Evolutionary conservation across 2,113 vertebrate species (phyloP), one percentile per base, ranked within the genome.

Genomic region (Gymnarchus niloticus): DNA sequence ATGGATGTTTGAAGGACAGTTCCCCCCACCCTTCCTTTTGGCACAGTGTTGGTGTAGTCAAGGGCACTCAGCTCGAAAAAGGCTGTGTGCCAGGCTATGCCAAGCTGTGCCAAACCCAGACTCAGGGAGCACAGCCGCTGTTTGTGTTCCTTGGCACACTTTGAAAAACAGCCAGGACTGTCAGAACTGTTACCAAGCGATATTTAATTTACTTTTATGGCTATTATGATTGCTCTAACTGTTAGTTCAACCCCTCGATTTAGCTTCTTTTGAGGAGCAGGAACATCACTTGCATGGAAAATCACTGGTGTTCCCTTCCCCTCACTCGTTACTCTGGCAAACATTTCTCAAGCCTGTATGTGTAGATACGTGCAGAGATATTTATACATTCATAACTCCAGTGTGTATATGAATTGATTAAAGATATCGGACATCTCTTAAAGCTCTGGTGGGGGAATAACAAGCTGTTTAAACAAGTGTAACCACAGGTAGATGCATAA

Each of bases 121-220:
- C 83, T 61, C 44, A 9, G 56, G 44, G 23, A 44, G 46, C 41
- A 65, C 5, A 25, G 56, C 17, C 56, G 25, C 33, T 23, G 23
- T 59, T 59, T 84, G 83, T 84, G 83, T 84, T 69, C 46, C 23
- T 69, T 65, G 57, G 57, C 83, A 61, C n/a, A 54, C 44, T 14
- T 23, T 65, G 56, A 69, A 54, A 84, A 61, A 84, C 83, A 65
- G 56, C 83, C 57, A 46, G 56, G 83, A 84, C 48, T 84, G 83
- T 84, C 44, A 84, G 83, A 84, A 65, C 54, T 61, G 56, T 65
- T 69, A 84, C 83, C 83, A 69, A 48, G 83, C 56, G 65, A 61
- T 61, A 84, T 84, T 84, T 84, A 59, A 84, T 84, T 84, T 65
- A 59, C 44, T 65, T 69, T 84, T 84, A 84, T 84, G 37, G 44